phyloP scores from a whole-genome alignment of 1,140 invertebrate genomes.

The Sycophaga agraensis region DNA sequence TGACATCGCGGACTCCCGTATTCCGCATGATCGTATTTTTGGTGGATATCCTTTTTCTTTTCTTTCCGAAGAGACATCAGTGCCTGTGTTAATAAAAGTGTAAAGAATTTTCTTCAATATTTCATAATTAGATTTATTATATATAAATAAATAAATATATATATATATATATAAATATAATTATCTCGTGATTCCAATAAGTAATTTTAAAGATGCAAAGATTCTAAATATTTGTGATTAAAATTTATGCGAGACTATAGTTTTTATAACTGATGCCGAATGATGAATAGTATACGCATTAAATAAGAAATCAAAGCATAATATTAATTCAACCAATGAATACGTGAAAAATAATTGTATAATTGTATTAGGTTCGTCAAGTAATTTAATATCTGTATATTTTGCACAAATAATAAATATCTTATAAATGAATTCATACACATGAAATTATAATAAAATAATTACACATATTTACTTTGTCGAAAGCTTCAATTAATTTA shows the following conservation, averaged over 20 bases:
- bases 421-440: constrained; percentile 17
- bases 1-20: constrained; percentile 3
- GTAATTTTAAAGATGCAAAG: not conserved
- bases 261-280: constrained; percentile 21
- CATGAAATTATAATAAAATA: constrained; percentile 23
- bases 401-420: constrained; percentile 30
- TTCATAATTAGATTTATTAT: constrained; percentile 7
- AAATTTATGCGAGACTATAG: constrained; percentile 4
- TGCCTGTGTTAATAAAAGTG: constrained; percentile 14
- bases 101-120: constrained; percentile 12
- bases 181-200: constrained; percentile 20
- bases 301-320: constrained; percentile 8
- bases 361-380: constrained; percentile 13
- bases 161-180: constrained; percentile 2
- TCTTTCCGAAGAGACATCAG: constrained; percentile 17
- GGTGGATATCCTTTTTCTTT: constrained; percentile 1
- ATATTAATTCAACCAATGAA: constrained; percentile 2
- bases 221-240: constrained; percentile 16
- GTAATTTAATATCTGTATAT: constrained; percentile 28
- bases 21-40: not conserved
- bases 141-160: not conserved
- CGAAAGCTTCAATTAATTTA: too few relatives aligned
- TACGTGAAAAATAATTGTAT: constrained; percentile 15
- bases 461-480: too few relatives aligned
- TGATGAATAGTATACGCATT: not conserved